Evolutionary conservation across 1,140 invertebrate species (phyloP).

Genomic region (Drosophila burlai): DNA sequence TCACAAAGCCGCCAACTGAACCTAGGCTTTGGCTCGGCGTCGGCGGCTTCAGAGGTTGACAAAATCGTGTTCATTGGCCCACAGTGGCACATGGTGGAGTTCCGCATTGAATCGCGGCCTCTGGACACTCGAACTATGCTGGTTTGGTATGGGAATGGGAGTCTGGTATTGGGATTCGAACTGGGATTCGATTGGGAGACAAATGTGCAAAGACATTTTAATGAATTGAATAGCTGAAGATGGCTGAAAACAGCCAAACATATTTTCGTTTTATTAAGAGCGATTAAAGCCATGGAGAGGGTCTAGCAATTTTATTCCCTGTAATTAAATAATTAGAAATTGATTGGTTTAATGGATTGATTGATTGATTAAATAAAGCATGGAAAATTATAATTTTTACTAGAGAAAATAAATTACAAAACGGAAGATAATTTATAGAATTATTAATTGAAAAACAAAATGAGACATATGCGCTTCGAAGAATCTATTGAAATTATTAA

Average conservation of each 20-base stretch:
- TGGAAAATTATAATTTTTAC: background rate
- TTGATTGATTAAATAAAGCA: slow-evolving; percentile 2
- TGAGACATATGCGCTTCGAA: background rate
- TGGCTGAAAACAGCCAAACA: slow-evolving; percentile 29
- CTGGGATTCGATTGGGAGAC: slow-evolving; percentile 14
- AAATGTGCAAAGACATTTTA: slow-evolving; percentile 72
- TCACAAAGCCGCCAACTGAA: slow-evolving; percentile 51
- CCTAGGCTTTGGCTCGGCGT: slow-evolving; percentile 31
- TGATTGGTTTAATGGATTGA: slow-evolving; percentile 6
- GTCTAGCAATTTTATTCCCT: slow-evolving; percentile 14
- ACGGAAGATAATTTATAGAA: background rate
- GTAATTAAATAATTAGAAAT: background rate
- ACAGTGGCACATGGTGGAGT: slow-evolving; percentile 47
- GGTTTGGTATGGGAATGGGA: slow-evolving; percentile 26
- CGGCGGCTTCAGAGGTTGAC: slow-evolving; percentile 72
- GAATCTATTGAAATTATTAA: background rate
- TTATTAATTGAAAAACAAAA: background rate
- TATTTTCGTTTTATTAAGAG: slow-evolving; percentile 43
- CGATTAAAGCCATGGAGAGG: slow-evolving; percentile 24
- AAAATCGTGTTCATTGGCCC: slow-evolving; percentile 67
- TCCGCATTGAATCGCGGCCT: slow-evolving; percentile 72
- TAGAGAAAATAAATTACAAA: background rate
- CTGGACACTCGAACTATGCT: slow-evolving; percentile 63
- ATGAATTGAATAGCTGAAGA: slow-evolving; percentile 68
- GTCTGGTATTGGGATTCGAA: slow-evolving; percentile 2